phyloP scores from a whole-genome alignment of 2,888 invertebrate genomes.

The Elysia crispata region DNA sequence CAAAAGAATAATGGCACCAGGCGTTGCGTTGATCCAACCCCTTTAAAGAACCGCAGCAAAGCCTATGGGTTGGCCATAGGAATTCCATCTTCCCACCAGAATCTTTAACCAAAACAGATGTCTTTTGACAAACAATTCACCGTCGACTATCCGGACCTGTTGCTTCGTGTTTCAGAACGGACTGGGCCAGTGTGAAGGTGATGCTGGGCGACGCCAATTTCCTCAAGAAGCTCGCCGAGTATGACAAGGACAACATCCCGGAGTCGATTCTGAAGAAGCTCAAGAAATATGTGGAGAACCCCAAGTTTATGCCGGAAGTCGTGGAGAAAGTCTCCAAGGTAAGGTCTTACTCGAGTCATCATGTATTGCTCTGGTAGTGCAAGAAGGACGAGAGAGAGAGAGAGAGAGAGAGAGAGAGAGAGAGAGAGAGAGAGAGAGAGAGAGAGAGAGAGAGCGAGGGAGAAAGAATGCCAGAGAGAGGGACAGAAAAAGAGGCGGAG shows the following conservation, averaged over 20 bases:
- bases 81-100: no score
- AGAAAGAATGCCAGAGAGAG: no score
- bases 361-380: no score
- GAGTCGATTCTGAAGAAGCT: conserved; percentile 86
- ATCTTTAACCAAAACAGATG: no score
- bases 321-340: conserved; percentile 87
- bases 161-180: conserved; percentile 82
- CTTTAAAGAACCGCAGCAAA: no score
- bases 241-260: conserved; percentile 91
- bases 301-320: conserved; percentile 89
- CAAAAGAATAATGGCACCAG: no score
- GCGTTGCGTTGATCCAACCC: no score
- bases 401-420: background rate
- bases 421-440: conserved; percentile 16
- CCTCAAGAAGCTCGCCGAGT: conserved; percentile 88
- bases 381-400: no score
- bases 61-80: no score
- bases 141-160: no score
- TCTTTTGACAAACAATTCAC: no score
- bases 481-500: conserved; percentile 17
- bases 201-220: conserved; percentile 90
- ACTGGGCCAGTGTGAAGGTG: conserved; percentile 90
- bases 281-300: conserved; percentile 88
- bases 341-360: background rate
- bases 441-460: no score